Evolutionary conservation across 2,113 vertebrate genomes (phyloP).

Genomic region (Nyctereutes procyonoides): DNA sequence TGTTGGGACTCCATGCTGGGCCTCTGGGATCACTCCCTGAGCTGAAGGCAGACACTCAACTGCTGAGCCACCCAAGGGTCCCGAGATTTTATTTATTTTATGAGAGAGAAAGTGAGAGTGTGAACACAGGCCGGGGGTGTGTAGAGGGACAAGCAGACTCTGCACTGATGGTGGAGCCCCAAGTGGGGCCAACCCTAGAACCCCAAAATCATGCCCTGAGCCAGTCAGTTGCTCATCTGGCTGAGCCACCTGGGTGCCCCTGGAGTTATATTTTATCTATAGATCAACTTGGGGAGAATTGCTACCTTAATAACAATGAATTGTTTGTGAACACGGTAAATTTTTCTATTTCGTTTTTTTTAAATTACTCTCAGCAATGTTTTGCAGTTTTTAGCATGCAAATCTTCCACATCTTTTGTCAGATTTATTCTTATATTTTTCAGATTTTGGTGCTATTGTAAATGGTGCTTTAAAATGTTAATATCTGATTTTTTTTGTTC

Average conservation of each 20-base stretch:
- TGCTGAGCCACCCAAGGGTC: too few species aligned
- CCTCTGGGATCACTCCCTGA: too few species aligned
- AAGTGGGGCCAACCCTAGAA: neutral
- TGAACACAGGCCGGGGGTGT: neutral
- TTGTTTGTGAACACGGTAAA: neutral
- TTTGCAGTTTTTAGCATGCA: neutral
- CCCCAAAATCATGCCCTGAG: neutral
- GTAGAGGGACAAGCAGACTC: neutral
- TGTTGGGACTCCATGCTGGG: too few species aligned
- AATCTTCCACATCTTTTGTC: neutral
- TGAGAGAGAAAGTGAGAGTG: neutral
- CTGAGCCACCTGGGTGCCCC: neutral
- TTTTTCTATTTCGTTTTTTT: neutral
- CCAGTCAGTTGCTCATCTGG: neutral
- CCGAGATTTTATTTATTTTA: neutral
- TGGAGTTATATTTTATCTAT: neutral
- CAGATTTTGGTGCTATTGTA: neutral
- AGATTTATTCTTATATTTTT: neutral
- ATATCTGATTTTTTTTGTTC: neutral
- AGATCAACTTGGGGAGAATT: neutral
- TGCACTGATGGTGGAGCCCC: neutral
- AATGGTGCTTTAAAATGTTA: conserved; percentile 4
- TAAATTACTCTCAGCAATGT: neutral
- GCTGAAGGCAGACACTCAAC: too few species aligned
- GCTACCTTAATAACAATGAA: neutral